Evolutionary conservation across 2,113 vertebrate species (phyloP), one percentile per base, ranked within the genome.

Genomic region (Pterocles gutturalis): DNA sequence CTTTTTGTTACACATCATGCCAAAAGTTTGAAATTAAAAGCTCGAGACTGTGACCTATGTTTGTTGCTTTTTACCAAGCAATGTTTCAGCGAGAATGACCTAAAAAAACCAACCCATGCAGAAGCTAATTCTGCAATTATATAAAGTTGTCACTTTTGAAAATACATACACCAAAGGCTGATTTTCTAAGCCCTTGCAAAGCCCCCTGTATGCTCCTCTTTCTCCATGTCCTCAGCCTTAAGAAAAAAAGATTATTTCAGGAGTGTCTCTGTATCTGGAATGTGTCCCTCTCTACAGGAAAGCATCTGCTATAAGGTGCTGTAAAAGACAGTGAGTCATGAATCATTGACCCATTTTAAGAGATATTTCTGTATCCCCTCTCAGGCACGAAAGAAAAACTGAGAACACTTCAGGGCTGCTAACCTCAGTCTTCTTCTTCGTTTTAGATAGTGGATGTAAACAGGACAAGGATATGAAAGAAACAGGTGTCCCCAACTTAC

Each of bases 41-140:
- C n/a, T 75, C 0, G 0, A 49, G 24, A 13, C 51, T 10, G n/a
- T 62, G 65, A 54, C 45, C 34, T n/a, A 0, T 18, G 13, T 21
- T 29, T 21, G 4, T 33, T 65, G 49, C 34, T 60, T 66, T 77
- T 75, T 76, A 67, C 36, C 85, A 89, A 60, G 18, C 20, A 54
- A 10, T 17, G 7, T 76, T 96, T 71, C 57, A 64, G 38, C 5
- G 7, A 70, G 45, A 91, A 43, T 28, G 1, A 58, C 41, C 19
- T 80, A 36, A 86, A 84, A 51, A 46, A 48, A 5, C 29, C 13
- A 57, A 29, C 13, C 11, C 48, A 14, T 15, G 7, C 28, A 85
- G 48, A 5, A 51, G 2, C 9, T 13, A 34, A 10, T 46, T 61
- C 51, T 85, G 18, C 46, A 82, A 0, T 71, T 92, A 26, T 10